Evolutionary conservation across 2,113 vertebrate species (phyloP).

Genomic region (Actenoides hombroni): DNA sequence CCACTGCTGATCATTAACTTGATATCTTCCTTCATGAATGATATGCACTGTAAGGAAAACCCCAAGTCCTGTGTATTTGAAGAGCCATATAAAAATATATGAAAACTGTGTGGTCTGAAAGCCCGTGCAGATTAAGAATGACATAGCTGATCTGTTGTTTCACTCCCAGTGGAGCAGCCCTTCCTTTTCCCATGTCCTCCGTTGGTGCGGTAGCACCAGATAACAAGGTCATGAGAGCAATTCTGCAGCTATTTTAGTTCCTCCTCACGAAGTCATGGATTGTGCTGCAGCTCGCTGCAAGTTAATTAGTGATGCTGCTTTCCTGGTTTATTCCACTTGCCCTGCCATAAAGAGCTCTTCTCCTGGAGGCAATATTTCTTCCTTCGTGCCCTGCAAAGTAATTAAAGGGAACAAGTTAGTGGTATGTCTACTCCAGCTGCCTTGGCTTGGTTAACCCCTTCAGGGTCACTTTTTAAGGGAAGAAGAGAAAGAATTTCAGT

Average conservation of each 20-base stretch:
- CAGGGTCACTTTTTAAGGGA: not conserved
- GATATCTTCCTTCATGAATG: not conserved
- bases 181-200: not conserved
- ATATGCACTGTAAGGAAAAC: not conserved
- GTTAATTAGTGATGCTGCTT: slow-evolving; percentile 1
- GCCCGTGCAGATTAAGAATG: not conserved
- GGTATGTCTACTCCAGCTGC: not conserved
- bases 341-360: not conserved
- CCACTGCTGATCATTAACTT: fast-evolving
- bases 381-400: not conserved
- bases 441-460: not conserved
- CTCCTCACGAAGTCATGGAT: not conserved
- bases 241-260: not conserved
- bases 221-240: not conserved
- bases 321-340: not conserved
- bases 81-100: not conserved
- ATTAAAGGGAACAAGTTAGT: not conserved
- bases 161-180: not conserved
- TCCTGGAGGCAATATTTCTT: not conserved
- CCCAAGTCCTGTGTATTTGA: not conserved
- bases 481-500: not conserved
- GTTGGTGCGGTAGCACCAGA: not conserved
- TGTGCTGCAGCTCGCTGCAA: not conserved
- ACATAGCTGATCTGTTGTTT: not conserved
- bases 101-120: not conserved